Evolutionary conservation across 2,113 vertebrate genomes (phyloP).

Genomic region (Sapayoa aenigma): DNA sequence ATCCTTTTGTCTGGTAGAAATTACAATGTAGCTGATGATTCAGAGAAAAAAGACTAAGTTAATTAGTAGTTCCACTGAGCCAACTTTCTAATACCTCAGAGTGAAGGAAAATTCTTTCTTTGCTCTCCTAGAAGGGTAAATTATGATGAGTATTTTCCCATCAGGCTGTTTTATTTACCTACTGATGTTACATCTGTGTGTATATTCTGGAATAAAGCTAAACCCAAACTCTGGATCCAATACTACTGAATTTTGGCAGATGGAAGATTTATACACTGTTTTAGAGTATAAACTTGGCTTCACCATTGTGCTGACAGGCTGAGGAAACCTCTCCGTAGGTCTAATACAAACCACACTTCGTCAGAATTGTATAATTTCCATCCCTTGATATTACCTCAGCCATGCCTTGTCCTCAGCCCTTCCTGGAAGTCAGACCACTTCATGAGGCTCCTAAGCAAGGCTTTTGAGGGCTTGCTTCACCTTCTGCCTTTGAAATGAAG

Average conservation of each 20-base stretch:
- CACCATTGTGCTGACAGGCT: not conserved
- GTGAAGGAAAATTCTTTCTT: conserved; percentile 1
- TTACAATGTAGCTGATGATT: conserved; percentile 22
- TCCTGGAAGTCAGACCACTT: not conserved
- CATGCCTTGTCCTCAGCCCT: not conserved
- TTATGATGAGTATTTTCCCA: conserved; percentile 1
- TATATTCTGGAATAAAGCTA: not conserved
- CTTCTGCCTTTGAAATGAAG: not conserved
- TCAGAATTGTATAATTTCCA: not conserved
- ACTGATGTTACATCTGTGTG: not conserved
- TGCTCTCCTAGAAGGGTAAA: not conserved
- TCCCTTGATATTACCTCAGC: not conserved
- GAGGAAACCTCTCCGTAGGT: not conserved
- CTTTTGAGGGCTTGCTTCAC: not conserved
- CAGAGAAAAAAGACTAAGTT: not conserved
- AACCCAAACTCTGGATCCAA: not conserved
- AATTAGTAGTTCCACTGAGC: conserved; percentile 35
- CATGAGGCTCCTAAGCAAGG: not conserved
- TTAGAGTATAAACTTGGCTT: not conserved
- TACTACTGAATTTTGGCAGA: not conserved
- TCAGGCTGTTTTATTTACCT: conserved; percentile 7
- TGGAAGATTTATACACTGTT: not conserved
- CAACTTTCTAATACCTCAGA: conserved; percentile 21
- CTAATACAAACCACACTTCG: not conserved
- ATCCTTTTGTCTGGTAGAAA: conserved; percentile 7